These are phyloP conservation scores for Myripristis jacobus DNA, from an alignment of 2,797 vertebrate genomes.

Conservation along the genomic window DNA sequence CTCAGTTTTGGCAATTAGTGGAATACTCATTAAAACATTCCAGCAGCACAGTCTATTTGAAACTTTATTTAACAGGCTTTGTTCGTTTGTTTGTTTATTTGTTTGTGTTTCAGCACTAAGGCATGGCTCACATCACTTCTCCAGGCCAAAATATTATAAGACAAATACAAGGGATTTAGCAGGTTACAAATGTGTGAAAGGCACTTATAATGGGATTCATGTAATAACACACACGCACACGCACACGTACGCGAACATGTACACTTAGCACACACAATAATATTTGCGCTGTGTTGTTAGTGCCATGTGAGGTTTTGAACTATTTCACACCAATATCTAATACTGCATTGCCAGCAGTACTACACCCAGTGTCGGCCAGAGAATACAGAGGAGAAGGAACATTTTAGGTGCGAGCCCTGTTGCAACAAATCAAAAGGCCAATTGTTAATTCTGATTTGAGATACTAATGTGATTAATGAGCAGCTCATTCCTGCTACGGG, in stretches of 20 bases:
- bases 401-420: conserved; percentile 2
- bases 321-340: too few relatives aligned
- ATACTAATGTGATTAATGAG: conserved; percentile 64
- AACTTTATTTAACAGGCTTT: too few relatives aligned
- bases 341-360: neutral
- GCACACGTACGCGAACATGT: too few relatives aligned
- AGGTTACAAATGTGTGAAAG: conserved; percentile 53
- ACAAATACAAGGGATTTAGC: conserved; percentile 49
- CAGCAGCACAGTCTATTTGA: too few relatives aligned
- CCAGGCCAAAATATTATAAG: conserved; percentile 35
- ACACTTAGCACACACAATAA: neutral
- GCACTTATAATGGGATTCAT: conserved; percentile 32
- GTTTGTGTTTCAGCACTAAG: conserved; percentile 11
- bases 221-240: neutral
- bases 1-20: too few relatives aligned
- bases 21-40: too few relatives aligned
- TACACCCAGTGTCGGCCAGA: neutral
- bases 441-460: conserved; percentile 20
- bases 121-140: conserved; percentile 10
- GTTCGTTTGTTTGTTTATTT: neutral
- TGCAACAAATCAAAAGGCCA: conserved; percentile 27
- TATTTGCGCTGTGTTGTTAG: too few relatives aligned
- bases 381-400: too few relatives aligned
- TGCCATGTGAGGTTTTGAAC: too few relatives aligned
- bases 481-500: conserved; percentile 40